phyloP scores from a whole-genome alignment of 2,113 vertebrate genomes.

The Cryptomyrus ogoouensis region DNA sequence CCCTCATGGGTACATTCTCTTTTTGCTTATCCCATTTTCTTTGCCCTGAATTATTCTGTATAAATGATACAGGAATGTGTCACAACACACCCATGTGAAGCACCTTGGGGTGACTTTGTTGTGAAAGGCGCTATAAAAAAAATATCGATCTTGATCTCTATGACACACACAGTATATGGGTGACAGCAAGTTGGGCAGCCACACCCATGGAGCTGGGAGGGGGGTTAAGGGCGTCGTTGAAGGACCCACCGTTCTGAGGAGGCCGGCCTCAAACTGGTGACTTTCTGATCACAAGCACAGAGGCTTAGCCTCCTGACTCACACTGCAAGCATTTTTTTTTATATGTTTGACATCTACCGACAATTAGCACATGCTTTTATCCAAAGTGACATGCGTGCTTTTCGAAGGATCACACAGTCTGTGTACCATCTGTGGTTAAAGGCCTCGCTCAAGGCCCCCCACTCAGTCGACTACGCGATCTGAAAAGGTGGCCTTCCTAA shows the following conservation, averaged over 20 bases:
- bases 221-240: neutral
- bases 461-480: neutral
- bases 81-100: neutral
- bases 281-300: neutral
- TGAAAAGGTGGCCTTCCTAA: neutral
- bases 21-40: neutral
- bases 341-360: neutral
- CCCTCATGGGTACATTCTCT: neutral
- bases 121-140: neutral
- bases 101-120: neutral
- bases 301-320: neutral
- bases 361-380: neutral
- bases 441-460: neutral
- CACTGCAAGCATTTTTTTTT: neutral
- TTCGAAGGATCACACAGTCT: neutral
- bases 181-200: neutral
- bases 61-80: neutral
- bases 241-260: neutral
- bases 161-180: neutral
- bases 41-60: neutral
- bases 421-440: neutral
- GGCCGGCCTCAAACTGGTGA: neutral
- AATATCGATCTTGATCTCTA: neutral
- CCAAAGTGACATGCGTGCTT: neutral
- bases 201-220: neutral